phyloP scores from a whole-genome alignment of 1,140 invertebrate genomes.

The Pentalonia nigronervosa region DNA sequence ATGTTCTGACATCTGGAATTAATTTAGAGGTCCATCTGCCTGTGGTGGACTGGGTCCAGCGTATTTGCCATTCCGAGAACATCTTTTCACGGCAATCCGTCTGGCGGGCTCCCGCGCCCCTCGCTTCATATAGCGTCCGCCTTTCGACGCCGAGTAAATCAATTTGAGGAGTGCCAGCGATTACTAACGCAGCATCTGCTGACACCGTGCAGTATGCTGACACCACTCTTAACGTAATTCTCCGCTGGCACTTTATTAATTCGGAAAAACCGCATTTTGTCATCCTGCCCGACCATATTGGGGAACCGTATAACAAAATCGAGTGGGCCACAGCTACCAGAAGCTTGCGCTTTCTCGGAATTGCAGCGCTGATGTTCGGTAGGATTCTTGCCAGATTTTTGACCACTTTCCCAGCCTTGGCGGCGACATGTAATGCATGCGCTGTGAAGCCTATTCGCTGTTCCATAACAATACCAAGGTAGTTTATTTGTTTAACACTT shows the following conservation, averaged over 20 bases:
- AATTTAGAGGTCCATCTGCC: not conserved
- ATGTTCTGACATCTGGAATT: not conserved
- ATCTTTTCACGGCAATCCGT: not conserved
- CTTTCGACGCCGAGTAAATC: not conserved
- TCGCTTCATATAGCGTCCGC: not conserved
- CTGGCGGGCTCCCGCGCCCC: not conserved
- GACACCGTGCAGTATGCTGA: not conserved
- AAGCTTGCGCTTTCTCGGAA: not conserved
- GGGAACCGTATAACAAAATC: not conserved
- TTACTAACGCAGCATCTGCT: not conserved
- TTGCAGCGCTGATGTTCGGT: not conserved
- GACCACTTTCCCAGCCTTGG: not conserved
- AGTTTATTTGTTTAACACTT: not conserved
- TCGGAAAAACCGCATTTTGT: not conserved
- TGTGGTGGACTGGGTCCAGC: not conserved
- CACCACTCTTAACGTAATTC: not conserved
- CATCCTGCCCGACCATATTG: not conserved
- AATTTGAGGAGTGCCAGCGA: not conserved
- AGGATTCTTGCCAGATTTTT: not conserved
- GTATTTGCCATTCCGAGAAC: not conserved
- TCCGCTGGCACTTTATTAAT: not conserved
- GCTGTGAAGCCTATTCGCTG: not conserved
- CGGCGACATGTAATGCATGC: not conserved
- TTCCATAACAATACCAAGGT: not conserved
- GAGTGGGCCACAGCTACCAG: not conserved